Evolutionary conservation across 2,888 invertebrate genomes (phyloP).

Genomic region (Oscheius sp.): DNA sequence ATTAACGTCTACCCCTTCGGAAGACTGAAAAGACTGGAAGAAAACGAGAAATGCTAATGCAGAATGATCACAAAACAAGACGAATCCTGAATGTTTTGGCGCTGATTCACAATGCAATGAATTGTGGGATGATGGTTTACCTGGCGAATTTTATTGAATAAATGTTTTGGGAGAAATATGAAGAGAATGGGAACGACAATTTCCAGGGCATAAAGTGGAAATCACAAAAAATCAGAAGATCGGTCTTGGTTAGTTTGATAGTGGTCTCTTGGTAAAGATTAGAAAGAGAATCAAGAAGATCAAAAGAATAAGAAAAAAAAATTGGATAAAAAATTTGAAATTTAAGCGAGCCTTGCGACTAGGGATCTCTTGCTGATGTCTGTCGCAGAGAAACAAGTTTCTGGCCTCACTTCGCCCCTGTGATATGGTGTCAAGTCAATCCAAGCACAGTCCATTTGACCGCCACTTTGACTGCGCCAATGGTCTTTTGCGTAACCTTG

Average conservation of each 20-base stretch:
- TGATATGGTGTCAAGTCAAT: slow-evolving; percentile 4
- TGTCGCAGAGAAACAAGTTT: slow-evolving; percentile 9
- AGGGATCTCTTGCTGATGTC: background rate
- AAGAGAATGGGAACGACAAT: background rate
- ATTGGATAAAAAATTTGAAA: too few species aligned
- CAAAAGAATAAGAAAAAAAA: too few species aligned
- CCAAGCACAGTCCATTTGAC: background rate
- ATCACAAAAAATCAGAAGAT: too few species aligned
- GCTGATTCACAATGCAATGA: slow-evolving; percentile 8
- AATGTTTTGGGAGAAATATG: background rate
- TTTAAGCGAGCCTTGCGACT: too few species aligned
- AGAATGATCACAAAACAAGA: slow-evolving; percentile 19
- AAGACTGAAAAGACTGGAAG: background rate
- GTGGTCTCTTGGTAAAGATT: too few species aligned
- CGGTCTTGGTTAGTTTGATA: too few species aligned
- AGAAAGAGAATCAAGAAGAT: too few species aligned
- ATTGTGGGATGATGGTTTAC: too few species aligned
- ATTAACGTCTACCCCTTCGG: background rate
- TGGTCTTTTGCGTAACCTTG: background rate
- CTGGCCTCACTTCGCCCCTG: background rate
- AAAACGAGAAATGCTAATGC: slow-evolving; percentile 17
- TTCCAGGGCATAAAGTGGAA: too few species aligned
- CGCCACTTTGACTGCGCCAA: background rate
- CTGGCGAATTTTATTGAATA: background rate
- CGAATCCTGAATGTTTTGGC: background rate